Evolutionary conservation across 35 echinoderm and acorn worm genomes (phyloP), one percentile per base, ranked within the genome.

Genomic region (Hemicentrotus pulcherrimus): DNA sequence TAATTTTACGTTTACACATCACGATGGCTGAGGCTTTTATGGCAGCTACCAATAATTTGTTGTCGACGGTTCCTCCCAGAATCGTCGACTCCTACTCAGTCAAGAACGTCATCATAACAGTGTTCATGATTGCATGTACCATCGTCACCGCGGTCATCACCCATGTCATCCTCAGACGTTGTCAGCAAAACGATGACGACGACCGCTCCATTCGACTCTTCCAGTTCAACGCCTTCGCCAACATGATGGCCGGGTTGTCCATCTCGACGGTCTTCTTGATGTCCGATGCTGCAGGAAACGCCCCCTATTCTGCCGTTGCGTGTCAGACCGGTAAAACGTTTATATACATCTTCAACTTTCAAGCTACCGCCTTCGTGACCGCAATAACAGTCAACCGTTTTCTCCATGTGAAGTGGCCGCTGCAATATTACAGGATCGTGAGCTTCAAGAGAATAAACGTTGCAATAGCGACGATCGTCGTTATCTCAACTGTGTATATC

Each of bases 311-410:
- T 4, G 12, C 88, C 4, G 32, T 45, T 41, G 88, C 24, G 9
- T 90, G 88, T 90, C 88, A 90, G 88, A 90, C 24, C 32, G 12
- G 32, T 90, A 90, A 90, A 47, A 47, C 88, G 13, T 90, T 31
- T 32, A 90, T 90, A 5, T 90, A 45, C 88, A 46, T 90, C 14
- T 90, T 32, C 88, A 90, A 90, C n/a, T 90, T 90, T 90, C 88
- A 32, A 47, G 16, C 88, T 24, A 90, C 32, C 88, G 31, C 46
- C 31, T 90, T 30, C 24, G 46, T 90, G 0, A 47, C 88, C 19
- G 88, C 31, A 4, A 90, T 90, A n/a, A 47, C 88, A 19, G 31
- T 90, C 16, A 90, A 90, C 88, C 88, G 88, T 8, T 90, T 45
- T 9, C 88, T 90, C 24, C 32, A 45, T 13, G 46, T 90, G 32